These are phyloP conservation scores for Grallaria varia DNA, from an alignment of 2,113 vertebrate genomes.

Conservation along the genomic window DNA sequence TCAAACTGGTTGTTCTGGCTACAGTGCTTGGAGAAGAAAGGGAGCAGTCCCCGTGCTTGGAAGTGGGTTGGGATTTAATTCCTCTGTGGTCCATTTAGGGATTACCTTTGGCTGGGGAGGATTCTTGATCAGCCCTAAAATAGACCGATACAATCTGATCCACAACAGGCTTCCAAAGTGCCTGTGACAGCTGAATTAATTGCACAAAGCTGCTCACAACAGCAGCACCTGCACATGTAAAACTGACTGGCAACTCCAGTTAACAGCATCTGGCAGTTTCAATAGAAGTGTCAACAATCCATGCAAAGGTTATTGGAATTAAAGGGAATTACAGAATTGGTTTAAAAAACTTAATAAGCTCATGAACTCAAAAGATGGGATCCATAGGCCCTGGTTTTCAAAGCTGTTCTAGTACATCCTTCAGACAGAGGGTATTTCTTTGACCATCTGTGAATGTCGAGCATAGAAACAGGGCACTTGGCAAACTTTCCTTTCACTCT, in stretches of 20 bases:
- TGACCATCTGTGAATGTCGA: background rate
- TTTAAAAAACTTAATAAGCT: constrained; percentile 51
- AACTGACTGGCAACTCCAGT: background rate
- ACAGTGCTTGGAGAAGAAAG: background rate
- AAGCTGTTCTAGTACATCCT: background rate
- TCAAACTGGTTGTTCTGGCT: background rate
- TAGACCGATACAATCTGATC: background rate
- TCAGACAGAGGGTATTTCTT: constrained; percentile 19
- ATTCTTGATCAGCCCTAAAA: background rate
- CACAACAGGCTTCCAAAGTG: background rate
- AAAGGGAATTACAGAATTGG: constrained; percentile 41
- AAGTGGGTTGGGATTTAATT: background rate
- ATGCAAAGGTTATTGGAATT: constrained; percentile 47
- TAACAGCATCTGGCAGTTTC: constrained; percentile 52
- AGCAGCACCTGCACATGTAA: constrained; percentile 35
- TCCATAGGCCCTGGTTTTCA: background rate
- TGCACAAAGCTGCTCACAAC: constrained; percentile 7
- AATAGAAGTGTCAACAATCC: constrained; percentile 46
- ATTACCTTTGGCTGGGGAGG: background rate
- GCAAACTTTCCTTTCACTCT: background rate
- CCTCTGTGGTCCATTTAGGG: background rate
- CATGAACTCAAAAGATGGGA: background rate
- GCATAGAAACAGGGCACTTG: background rate
- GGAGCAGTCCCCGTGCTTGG: background rate
- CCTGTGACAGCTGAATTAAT: constrained; percentile 45